Conservation (phyloP, 2,797 vertebrate species). For the Stomatorhinus walkeri region DNA sequence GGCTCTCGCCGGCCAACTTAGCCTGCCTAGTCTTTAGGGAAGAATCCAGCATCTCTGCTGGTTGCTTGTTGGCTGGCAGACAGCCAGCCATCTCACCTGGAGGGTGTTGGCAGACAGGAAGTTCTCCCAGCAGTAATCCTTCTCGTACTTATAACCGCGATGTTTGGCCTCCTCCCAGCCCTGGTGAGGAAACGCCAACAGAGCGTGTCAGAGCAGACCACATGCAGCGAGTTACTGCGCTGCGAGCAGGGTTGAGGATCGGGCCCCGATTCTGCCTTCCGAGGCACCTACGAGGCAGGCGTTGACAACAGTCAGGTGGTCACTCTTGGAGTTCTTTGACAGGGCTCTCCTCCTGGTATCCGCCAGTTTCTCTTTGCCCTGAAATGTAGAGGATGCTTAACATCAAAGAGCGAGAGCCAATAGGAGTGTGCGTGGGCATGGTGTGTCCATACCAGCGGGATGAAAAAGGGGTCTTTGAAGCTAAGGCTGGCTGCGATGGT, state of each 20-base stretch:
- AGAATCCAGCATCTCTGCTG: not conserved
- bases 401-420: not conserved
- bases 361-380: constrained; percentile 95
- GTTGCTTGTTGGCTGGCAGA: not conserved
- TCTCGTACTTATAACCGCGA: constrained; percentile 74
- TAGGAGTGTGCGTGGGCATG: not conserved
- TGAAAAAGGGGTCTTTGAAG: constrained; percentile 98
- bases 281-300: constrained; percentile 73
- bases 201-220: not conserved
- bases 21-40: not conserved
- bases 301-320: constrained; percentile 89
- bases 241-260: not conserved
- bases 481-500: constrained; percentile 96
- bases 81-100: constrained; percentile 63
- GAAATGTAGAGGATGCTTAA: constrained; percentile 22
- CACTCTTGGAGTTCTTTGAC: constrained; percentile 84
- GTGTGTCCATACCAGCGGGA: constrained; percentile 75
- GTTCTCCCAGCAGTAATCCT: constrained; percentile 93
- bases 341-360: constrained; percentile 81
- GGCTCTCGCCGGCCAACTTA: too few relatives aligned
- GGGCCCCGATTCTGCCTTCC: not conserved
- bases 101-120: constrained; percentile 91
- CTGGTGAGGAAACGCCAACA: constrained; percentile 47
- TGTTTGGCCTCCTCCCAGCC: constrained; percentile 86
- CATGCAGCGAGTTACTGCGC: not conserved